Conservation (phyloP, 2,113 vertebrate genomes). For the Notothenia rossii region DNA sequence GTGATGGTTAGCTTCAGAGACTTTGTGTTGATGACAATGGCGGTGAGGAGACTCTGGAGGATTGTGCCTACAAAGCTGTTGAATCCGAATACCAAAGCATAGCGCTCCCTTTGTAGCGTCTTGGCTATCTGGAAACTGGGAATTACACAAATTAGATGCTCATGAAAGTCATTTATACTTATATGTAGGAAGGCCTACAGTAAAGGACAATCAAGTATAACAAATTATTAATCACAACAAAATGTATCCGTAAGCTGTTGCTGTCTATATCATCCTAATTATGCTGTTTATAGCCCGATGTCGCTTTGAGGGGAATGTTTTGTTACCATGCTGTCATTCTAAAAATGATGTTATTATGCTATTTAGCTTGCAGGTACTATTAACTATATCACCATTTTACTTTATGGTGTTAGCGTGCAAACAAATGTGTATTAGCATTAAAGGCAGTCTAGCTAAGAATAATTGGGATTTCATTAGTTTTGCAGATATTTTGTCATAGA, state of each 20-base stretch:
- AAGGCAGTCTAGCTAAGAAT: background rate
- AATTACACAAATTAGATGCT: background rate
- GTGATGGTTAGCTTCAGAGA: constrained; percentile 85
- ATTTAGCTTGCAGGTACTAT: background rate
- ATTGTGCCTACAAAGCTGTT: constrained; percentile 87
- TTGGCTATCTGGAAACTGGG: constrained; percentile 88
- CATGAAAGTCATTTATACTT: background rate
- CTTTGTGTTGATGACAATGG: constrained; percentile 86
- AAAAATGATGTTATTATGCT: background rate
- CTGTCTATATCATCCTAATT: too few relatives aligned
- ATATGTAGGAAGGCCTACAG: background rate
- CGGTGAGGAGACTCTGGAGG: constrained; percentile 87
- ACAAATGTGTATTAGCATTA: background rate
- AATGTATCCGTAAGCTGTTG: background rate
- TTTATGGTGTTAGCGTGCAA: background rate
- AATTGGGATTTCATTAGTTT: background rate
- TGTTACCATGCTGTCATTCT: background rate
- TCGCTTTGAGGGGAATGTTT: background rate
- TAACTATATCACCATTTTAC: background rate
- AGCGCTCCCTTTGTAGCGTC: constrained; percentile 84
- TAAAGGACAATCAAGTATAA: background rate
- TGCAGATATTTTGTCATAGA: background rate
- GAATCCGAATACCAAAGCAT: constrained; percentile 88
- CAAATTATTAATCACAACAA: background rate
- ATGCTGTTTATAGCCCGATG: too few relatives aligned